Percentiles rank a stretch among this genome's conserved stretches.
Conservation (phyloP, 2,797 vertebrate genomes). For the Centroberyx gerrardi region DNA sequence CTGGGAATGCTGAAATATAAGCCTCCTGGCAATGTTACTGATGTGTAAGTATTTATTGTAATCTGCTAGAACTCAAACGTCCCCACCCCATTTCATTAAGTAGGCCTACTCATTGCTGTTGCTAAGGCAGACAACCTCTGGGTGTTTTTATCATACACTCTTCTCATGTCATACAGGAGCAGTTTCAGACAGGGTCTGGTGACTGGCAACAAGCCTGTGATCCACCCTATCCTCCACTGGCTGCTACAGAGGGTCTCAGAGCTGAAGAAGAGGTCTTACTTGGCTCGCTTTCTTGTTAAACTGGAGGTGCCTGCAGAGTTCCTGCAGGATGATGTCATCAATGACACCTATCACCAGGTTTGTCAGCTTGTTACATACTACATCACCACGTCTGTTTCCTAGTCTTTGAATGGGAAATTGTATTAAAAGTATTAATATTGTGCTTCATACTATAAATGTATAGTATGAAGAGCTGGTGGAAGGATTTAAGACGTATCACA, state of each 20-base stretch:
- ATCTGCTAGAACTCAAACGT: neutral
- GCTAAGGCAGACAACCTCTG: neutral
- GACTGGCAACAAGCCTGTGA: slow-evolving; percentile 92
- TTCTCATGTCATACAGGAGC: slow-evolving; percentile 83
- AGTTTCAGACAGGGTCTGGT: slow-evolving; percentile 95
- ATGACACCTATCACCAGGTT: slow-evolving; percentile 94
- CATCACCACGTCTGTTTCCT: neutral
- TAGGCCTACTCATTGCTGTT: neutral
- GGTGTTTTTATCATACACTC: neutral
- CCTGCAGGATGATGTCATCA: slow-evolving; percentile 93
- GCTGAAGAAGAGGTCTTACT: slow-evolving; percentile 96
- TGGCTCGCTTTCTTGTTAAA: slow-evolving; percentile 94
- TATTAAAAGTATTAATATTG: neutral
- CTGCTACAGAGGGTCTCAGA: slow-evolving; percentile 93
- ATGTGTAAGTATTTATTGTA: slow-evolving; percentile 88
- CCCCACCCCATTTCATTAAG: neutral
- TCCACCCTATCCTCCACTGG: slow-evolving; percentile 96
- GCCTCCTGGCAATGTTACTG: slow-evolving; percentile 88
- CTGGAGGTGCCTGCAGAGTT: slow-evolving; percentile 95
- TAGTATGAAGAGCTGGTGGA: slow-evolving; percentile 98
- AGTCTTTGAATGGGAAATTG: neutral
- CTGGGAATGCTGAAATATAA: slow-evolving; percentile 96
- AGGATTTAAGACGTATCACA: slow-evolving; percentile 95
- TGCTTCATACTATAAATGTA: slow-evolving; percentile 29
- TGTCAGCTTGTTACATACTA: neutral